A percentile compares a stretch with the other conserved stretches of the same genome.
Evolutionary conservation across 1,140 invertebrate genomes (phyloP).

Genomic region (Ostrea edulis): DNA sequence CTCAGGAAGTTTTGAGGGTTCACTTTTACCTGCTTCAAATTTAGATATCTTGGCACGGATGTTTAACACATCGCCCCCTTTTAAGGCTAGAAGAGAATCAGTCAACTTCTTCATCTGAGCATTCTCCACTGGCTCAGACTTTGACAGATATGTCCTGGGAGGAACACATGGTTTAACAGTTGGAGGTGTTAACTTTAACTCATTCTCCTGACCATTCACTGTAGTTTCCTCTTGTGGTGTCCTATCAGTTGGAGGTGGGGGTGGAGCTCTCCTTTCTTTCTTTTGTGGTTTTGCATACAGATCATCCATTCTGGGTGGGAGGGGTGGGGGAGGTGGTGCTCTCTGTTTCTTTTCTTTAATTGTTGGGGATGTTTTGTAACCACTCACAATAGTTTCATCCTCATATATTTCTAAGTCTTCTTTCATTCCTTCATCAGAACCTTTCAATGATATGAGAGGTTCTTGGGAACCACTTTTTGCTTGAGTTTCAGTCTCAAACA

Average conservation of each 20-base stretch:
- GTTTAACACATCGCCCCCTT: neutral
- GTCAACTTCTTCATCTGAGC: neutral
- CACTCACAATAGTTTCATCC: constrained; percentile 56
- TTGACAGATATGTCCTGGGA: neutral
- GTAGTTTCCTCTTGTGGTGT: constrained; percentile 1
- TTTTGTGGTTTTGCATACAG: constrained; percentile 44
- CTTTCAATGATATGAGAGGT: neutral
- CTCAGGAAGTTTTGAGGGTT: neutral
- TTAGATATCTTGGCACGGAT: constrained; percentile 5
- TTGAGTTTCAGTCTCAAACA: neutral
- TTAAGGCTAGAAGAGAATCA: neutral
- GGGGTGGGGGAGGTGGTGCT: constrained; percentile 45
- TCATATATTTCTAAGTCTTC: neutral
- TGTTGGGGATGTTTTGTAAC: constrained; percentile 52
- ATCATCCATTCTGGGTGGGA: constrained; percentile 39
- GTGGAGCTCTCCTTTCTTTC: constrained; percentile 44
- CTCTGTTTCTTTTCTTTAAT: constrained; percentile 48
- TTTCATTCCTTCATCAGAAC: neutral
- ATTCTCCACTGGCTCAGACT: neutral
- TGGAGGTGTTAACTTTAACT: neutral
- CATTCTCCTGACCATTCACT: constrained; percentile 21
- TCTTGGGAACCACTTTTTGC: neutral
- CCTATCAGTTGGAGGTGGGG: constrained; percentile 17
- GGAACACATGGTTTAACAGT: constrained; percentile 28
- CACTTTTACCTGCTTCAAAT: neutral